Conservation (phyloP, 2,113 vertebrate genomes). For the Epinephelus moara region DNA sequence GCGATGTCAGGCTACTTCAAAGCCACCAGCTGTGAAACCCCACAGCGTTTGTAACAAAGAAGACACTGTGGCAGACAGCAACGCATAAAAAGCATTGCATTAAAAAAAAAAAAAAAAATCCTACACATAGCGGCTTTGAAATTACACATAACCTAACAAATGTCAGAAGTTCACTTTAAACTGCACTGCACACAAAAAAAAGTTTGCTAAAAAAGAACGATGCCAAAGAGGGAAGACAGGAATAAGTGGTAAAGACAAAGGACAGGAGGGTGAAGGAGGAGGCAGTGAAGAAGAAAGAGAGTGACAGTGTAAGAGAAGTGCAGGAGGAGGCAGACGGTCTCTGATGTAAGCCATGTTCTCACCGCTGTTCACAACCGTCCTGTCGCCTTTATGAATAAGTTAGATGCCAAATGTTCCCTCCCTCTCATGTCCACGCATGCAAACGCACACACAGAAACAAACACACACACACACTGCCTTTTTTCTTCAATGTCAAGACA, state of each 20-base stretch:
- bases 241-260: slow-evolving; percentile 23
- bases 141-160: background rate
- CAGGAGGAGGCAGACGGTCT: slow-evolving; percentile 69
- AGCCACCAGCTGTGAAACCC: background rate
- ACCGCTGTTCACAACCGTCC: slow-evolving; percentile 74
- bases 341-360: slow-evolving; percentile 78
- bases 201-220: background rate
- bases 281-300: slow-evolving; percentile 49
- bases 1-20: background rate
- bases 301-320: slow-evolving; percentile 66
- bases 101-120: background rate
- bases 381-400: slow-evolving; percentile 80
- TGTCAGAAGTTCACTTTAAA: background rate
- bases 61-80: slow-evolving; percentile 6
- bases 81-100: background rate
- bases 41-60: background rate
- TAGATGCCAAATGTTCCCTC: slow-evolving; percentile 76
- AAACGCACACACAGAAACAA: slow-evolving; percentile 18
- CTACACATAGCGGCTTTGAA: too few relatives aligned
- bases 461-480: slow-evolving; percentile 30
- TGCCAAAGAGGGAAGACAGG: slow-evolving; percentile 5
- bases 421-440: slow-evolving; percentile 52
- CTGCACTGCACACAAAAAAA: background rate
- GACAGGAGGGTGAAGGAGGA: slow-evolving; percentile 20
- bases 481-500: slow-evolving; percentile 3